Percentiles rank a stretch among this genome's conserved stretches.
These are phyloP conservation scores for Philaenus spumarius DNA, from an alignment of 1,140 invertebrate species.

Conservation along the genomic window DNA sequence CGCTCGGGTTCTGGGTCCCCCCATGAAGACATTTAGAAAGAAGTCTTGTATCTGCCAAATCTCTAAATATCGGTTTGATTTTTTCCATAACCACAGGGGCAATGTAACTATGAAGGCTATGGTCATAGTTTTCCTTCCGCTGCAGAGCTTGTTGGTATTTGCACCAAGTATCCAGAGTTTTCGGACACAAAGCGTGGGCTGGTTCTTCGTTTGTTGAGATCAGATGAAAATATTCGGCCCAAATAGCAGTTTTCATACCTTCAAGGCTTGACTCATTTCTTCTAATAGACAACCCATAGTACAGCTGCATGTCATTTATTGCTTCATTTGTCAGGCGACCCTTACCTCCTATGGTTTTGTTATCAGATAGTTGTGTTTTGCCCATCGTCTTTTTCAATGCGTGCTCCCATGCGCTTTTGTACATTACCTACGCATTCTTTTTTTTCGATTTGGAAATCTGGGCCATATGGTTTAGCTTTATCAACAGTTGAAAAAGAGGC, in stretches of 20 bases:
- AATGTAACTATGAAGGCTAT: no score
- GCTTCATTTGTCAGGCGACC: neutral
- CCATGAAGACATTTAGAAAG: no score
- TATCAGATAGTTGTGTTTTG: no score
- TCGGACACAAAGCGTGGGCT: constrained; percentile 27
- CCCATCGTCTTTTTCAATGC: neutral
- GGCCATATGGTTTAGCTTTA: neutral
- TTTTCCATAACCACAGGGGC: no score
- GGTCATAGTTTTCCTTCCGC: no score
- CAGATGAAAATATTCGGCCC: no score
- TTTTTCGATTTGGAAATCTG: neutral
- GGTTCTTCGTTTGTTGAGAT: constrained; percentile 12
- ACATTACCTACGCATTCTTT: neutral
- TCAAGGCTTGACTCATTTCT: no score
- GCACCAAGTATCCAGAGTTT: constrained; percentile 32
- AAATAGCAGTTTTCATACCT: constrained; percentile 9
- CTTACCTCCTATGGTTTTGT: no score
- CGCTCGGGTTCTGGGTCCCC: no score
- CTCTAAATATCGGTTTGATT: no score
- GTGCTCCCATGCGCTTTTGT: neutral
- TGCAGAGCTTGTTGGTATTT: no score
- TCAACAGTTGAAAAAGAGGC: neutral
- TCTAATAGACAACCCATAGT: constrained; percentile 10
- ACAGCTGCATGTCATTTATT: neutral
- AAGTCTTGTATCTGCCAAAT: no score